Base-by-base conservation (phyloP, 2,888 invertebrate species). In the Calephelis perditalis region DNA sequence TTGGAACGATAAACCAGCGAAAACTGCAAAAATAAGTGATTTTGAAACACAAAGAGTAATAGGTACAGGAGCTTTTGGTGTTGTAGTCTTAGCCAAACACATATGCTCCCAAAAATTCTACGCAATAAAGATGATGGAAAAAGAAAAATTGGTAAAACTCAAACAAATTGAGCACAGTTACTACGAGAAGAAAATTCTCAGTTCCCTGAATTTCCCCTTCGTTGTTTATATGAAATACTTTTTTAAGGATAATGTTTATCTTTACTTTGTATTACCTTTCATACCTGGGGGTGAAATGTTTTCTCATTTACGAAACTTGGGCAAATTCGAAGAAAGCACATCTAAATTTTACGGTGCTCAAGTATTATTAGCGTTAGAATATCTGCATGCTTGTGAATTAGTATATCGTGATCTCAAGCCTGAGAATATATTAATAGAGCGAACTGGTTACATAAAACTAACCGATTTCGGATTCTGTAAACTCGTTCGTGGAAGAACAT, bases 381-480 rank as follows among this genome's bases (percentile, higher is more conserved):
- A 98, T 82, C 88, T 99, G 58, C 98, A 99, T 79, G 92, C 93
- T 65, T 93, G 97, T 76, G 95, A 96, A 73, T 86, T 99, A 64
- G 92, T 98, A 26, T 98, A 98, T 80, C 92, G 98, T 44, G 98
- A 98, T 82, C 85, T 98, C 64, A 98, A 98, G 78, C 98, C 98
- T 0, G 98, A 98, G 84, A 98, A 98, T 80, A 94, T 98, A 64
- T 89, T 98, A 67, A 93, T 98, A 59, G 96, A 97, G 75, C 79
- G 85, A 65, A 91, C 87, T 26, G 97, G 97, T 0, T 97, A 96
- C 73, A 82, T 95, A 3, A 93, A 96, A 91, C 92, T 99, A 61
- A 97, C 97, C 2, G 99, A 99, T 84, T 97, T 98, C 78, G 98
- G 99, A 40, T 99, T 99, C 85, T 96, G 97, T 70, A 99, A 99